phyloP scores from a whole-genome alignment of 2,113 vertebrate species.

The Dasyurus viverrinus region DNA sequence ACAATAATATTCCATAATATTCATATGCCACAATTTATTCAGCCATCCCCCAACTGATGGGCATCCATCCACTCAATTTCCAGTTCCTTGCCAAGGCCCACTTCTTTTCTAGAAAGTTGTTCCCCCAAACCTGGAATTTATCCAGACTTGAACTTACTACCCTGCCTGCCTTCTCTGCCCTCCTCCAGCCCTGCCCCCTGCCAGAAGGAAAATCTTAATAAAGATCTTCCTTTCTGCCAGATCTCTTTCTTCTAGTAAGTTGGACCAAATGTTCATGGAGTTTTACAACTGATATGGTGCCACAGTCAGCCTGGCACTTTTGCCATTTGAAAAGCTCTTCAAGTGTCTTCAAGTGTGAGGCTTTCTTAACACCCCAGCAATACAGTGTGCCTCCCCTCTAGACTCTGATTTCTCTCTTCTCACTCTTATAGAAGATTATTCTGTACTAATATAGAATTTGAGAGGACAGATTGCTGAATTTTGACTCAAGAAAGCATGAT shows the following conservation, averaged over 20 bases:
- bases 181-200: background rate
- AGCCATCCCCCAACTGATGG: no score
- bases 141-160: background rate
- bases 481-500: background rate
- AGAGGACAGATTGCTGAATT: background rate
- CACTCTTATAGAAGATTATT: background rate
- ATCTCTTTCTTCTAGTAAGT: background rate
- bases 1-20: no score
- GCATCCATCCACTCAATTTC: no score
- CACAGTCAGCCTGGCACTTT: background rate
- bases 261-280: background rate
- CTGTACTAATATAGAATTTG: background rate
- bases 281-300: background rate
- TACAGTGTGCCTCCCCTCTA: background rate
- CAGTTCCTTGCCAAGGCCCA: background rate
- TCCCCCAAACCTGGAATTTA: background rate
- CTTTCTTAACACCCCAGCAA: background rate
- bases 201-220: background rate
- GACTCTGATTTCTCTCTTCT: background rate
- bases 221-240: background rate
- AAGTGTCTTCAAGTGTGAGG: background rate
- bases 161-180: background rate
- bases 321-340: background rate
- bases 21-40: no score
- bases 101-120: background rate